These are phyloP conservation scores for Danionella cerebrum DNA, from an alignment of 2,113 vertebrate genomes.

Conservation along the genomic window DNA sequence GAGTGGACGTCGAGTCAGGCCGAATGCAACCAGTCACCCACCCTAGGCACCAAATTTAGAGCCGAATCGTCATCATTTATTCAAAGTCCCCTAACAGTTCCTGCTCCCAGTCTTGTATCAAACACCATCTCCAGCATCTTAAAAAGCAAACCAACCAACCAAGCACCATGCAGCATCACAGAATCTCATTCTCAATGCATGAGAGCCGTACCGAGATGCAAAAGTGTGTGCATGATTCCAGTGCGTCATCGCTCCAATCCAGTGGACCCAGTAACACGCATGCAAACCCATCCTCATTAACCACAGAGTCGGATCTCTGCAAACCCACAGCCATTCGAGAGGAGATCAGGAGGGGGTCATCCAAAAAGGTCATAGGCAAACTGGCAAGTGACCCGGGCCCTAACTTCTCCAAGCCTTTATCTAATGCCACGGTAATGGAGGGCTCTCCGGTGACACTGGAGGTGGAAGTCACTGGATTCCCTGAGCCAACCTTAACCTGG, in stretches of 20 bases:
- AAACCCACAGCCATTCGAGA: slow-evolving; percentile 68
- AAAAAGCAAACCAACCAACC: slow-evolving; percentile 44
- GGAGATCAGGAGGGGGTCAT: slow-evolving; percentile 72
- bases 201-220: slow-evolving; percentile 54
- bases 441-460: slow-evolving; percentile 91
- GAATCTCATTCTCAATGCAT: slow-evolving; percentile 53
- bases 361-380: slow-evolving; percentile 68
- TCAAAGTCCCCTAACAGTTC: slow-evolving; percentile 50
- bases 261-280: slow-evolving; percentile 65
- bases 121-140: slow-evolving; percentile 51
- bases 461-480: slow-evolving; percentile 87
- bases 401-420: slow-evolving; percentile 79
- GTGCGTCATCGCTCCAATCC: slow-evolving; percentile 43
- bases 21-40: slow-evolving; percentile 52
- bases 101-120: slow-evolving; percentile 50
- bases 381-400: slow-evolving; percentile 65
- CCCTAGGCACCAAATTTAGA: slow-evolving; percentile 48
- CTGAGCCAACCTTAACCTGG: slow-evolving; percentile 87
- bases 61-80: slow-evolving; percentile 58
- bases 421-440: slow-evolving; percentile 80
- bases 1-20: slow-evolving; percentile 52
- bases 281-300: slow-evolving; percentile 67
- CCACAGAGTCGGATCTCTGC: slow-evolving; percentile 63
- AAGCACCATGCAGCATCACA: neutral
- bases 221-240: slow-evolving; percentile 76